Conservation (phyloP, 1,140 invertebrate genomes). For the Trichoplusia ni region DNA sequence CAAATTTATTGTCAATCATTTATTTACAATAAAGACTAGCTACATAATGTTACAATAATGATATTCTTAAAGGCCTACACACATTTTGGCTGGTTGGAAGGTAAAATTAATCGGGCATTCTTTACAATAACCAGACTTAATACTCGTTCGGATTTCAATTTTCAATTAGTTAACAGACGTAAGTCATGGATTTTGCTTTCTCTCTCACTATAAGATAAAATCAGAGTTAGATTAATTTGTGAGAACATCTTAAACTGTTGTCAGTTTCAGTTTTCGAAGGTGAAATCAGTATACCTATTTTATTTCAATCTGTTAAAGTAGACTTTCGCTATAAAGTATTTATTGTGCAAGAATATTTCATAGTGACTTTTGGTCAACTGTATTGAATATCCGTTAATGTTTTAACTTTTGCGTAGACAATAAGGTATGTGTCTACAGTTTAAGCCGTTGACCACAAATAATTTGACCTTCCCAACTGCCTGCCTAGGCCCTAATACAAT, state of each 20-base stretch:
- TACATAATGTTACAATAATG: slow-evolving; percentile 49
- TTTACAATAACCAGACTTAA: background rate
- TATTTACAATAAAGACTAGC: slow-evolving; percentile 72
- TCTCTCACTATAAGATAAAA: too few species aligned
- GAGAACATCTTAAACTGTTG: too few species aligned
- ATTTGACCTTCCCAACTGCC: background rate
- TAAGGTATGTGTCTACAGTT: background rate
- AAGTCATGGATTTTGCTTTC: too few species aligned
- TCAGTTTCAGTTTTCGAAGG: too few species aligned
- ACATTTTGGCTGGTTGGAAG: background rate
- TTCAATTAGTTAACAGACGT: background rate
- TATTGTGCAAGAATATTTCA: too few species aligned
- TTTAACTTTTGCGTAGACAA: too few species aligned
- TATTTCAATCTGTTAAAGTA: too few species aligned
- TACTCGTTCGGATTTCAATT: background rate
- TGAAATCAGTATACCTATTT: too few species aligned
- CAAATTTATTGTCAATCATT: slow-evolving; percentile 78
- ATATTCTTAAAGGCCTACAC: slow-evolving; percentile 37
- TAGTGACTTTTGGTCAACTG: too few species aligned
- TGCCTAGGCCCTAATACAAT: slow-evolving; percentile 23
- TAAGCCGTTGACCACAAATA: background rate
- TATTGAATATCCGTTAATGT: too few species aligned
- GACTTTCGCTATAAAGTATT: too few species aligned
- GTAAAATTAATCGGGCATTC: slow-evolving; percentile 12
- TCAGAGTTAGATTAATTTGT: too few species aligned